Base-by-base conservation (phyloP, 1,140 invertebrate species). In the Palaemon carinicauda region DNA sequence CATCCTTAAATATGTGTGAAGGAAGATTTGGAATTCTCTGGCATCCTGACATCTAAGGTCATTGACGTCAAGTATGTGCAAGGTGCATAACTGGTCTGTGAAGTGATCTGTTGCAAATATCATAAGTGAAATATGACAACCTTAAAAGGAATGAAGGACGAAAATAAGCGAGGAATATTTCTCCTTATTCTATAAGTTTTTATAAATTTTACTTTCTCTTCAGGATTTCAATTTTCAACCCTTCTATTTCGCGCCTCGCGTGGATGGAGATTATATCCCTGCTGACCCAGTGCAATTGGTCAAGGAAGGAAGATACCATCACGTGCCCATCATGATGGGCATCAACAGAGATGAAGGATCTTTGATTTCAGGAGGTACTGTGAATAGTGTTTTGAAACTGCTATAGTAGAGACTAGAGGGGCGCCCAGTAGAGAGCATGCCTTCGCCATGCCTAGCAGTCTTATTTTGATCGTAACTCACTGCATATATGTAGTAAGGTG, bases 181-280 rank as follows among this genome's bases (percentile, higher is more conserved):
- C 7, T 15, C 27, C 5, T 17, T 7, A 9, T 19, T 2, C 4
- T 7, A 21, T 2, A 9, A 33, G n/a, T n/a, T n/a, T n/a, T n/a
- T n/a, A n/a, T 9, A 21, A 77, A 52, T 29, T 19, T 19, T 77
- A 5, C 24, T 31, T 9, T 27, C 53, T 27, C 21, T 27, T 27
- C n/a, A 88, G 87, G 87, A 78, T 33, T 88, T 81, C 81, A 88
- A 88, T 50, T 29, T 79, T 5, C 87, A 88, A 29, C 87, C 87
- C 14, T 89, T 89, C 79, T 84, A 69, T 31, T 87, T 89, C 33
- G 88, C 60, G 4, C 88, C 88, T 4, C 79, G 84, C 27, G 88
- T 89, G 41, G 88, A 89, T 69, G 88, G 88, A 14, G 84, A 82
- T 31, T 89, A 80, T 71, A 56, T 89, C 0, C 79, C 60, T 27